Conservation (phyloP, 2,113 vertebrate species). For the Megaceryle torquata region DNA sequence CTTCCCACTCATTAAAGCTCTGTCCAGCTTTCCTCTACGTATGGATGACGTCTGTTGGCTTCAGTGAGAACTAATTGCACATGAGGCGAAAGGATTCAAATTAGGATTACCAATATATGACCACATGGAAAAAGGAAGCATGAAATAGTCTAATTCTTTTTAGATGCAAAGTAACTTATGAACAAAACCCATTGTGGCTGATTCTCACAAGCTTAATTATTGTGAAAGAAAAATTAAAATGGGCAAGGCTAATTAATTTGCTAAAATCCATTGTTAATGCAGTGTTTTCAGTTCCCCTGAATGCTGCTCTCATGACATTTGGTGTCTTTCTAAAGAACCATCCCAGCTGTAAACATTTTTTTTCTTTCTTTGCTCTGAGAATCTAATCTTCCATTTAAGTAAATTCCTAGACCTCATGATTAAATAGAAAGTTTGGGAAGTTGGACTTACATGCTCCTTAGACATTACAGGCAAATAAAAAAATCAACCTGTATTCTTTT, state of each 20-base stretch:
- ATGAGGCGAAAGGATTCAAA: constrained; percentile 21
- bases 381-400: constrained; percentile 15
- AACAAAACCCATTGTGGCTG: constrained; percentile 49
- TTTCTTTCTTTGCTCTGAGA: constrained; percentile 20
- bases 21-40: constrained; percentile 22
- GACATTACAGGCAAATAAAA: background rate
- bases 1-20: constrained; percentile 44
- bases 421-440: background rate
- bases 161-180: constrained; percentile 53
- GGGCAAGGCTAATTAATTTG: constrained; percentile 62
- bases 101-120: constrained; percentile 48
- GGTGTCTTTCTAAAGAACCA: constrained; percentile 44
- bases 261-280: constrained; percentile 46
- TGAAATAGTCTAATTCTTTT: constrained; percentile 60
- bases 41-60: background rate
- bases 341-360: constrained; percentile 38
- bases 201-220: constrained; percentile 46
- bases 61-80: constrained; percentile 41
- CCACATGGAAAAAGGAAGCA: constrained; percentile 42
- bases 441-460: background rate
- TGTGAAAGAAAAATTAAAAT: constrained; percentile 55
- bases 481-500: background rate
- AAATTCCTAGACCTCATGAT: background rate
- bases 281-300: constrained; percentile 47
- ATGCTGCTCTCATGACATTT: constrained; percentile 47